A percentile compares a stretch with the other conserved stretches of the same genome.
These are phyloP conservation scores for Drosophila hawaiiensis DNA, from an alignment of 2,888 invertebrate genomes.

Conservation along the genomic window DNA sequence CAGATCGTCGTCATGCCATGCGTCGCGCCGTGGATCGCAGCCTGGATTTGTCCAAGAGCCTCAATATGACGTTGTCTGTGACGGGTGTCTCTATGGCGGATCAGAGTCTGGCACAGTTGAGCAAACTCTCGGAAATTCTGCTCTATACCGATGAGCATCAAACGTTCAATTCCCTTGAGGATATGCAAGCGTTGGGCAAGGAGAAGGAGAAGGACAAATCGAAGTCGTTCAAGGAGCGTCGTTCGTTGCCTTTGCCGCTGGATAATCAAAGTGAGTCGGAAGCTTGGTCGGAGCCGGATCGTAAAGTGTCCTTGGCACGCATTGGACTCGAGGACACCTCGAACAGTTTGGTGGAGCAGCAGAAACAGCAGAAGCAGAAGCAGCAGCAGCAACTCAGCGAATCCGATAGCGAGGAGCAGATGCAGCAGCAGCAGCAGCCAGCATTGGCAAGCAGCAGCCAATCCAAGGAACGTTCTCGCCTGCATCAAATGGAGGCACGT, in stretches of 20 bases:
- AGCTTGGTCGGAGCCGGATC: slow-evolving; percentile 94
- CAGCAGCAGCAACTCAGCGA: slow-evolving; percentile 59
- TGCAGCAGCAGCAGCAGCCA: slow-evolving; percentile 33
- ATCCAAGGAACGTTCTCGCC: slow-evolving; percentile 68
- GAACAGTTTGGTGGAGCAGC: slow-evolving; percentile 47
- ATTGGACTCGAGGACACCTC: slow-evolving; percentile 88
- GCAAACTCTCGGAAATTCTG: slow-evolving; percentile 86
- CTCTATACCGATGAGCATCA: slow-evolving; percentile 64
- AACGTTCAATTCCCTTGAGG: slow-evolving; percentile 81
- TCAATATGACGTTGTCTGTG: slow-evolving; percentile 84
- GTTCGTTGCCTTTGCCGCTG: slow-evolving; percentile 77
- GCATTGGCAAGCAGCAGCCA: background rate
- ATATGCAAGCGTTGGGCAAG: slow-evolving; percentile 73
- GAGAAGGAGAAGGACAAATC: slow-evolving; percentile 81
- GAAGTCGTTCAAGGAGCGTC: slow-evolving; percentile 79
- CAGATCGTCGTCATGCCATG: slow-evolving; percentile 86
- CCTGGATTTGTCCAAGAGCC: slow-evolving; percentile 86
- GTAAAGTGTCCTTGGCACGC: slow-evolving; percentile 91
- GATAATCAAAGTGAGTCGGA: slow-evolving; percentile 89
- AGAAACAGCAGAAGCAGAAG: slow-evolving; percentile 40
- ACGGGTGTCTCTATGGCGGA: slow-evolving; percentile 85
- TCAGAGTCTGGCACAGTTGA: slow-evolving; percentile 86
- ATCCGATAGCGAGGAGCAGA: slow-evolving; percentile 83
- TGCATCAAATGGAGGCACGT: slow-evolving; percentile 85
- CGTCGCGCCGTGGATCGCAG: slow-evolving; percentile 87